Evolutionary conservation across 2,113 vertebrate species (phyloP), one percentile per base, ranked within the genome.

Genomic region (Sapayoa aenigma): DNA sequence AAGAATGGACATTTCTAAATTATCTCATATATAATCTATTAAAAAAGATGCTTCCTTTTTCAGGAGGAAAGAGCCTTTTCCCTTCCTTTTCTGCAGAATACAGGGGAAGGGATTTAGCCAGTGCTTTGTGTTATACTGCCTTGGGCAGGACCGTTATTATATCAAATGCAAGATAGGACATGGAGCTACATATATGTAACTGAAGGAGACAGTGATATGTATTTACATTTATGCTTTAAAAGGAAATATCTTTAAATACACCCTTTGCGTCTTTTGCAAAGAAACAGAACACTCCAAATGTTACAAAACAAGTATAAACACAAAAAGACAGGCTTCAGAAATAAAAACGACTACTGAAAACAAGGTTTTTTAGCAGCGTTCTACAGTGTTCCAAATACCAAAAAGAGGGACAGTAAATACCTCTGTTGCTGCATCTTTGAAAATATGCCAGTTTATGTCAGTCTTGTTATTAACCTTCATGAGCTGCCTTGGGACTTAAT

Each of bases 321-420:
- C 21, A 49, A 81, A 89, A 76, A 30, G 8, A 41, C 46, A 85
- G 37, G 50, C 14, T 59, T 73, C 49, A 89, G 37, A 60, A 25
- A 13, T 42, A 65, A 79, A 78, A 92, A 79, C 41, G 0, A 50
- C 19, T 62, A 9, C 0, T 0, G 33, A 23, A 5, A 65, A 35
- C 11, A 60, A 20, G 86, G 52, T 58, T 67, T 12, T 65, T 93
- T 62, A 58, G 24, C 15, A 60, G 28, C 27, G 21, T 47, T 55
- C 41, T 93, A 33, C 35, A 73, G 25, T 56, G 41, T 73, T 65
- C 44, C 23, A 66, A 65, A 46, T 47, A 56, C n/a, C 30, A 84
- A 93, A 46, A n/a, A n/a, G n/a, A n/a, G n/a, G n/a, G 16, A 52
- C 35, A 68, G 18, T 33, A 49, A 93, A 47, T 7, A 50, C 15